Evolutionary conservation across 2,797 vertebrate species (phyloP).

Genomic region (Pyrocephalus nanus): DNA sequence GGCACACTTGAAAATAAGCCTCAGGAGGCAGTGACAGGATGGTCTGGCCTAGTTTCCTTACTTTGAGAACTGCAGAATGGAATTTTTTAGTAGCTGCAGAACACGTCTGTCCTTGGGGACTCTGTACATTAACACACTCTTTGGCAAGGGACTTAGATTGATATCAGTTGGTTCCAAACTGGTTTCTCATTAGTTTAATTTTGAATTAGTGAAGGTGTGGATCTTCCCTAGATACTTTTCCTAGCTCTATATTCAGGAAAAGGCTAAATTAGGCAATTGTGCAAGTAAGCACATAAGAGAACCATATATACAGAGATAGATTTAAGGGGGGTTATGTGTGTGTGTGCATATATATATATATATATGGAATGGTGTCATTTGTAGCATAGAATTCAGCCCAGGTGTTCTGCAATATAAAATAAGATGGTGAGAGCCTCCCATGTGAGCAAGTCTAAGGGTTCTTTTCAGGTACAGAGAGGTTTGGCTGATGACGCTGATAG

Average conservation of each 20-base stretch:
- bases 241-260: neutral
- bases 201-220: neutral
- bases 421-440: neutral
- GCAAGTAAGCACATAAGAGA: neutral
- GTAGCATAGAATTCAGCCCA: neutral
- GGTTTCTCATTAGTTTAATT: neutral
- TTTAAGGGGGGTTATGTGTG: neutral
- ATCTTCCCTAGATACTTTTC: neutral
- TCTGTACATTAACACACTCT: neutral
- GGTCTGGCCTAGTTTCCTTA: slow-evolving; percentile 17
- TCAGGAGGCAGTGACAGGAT: neutral
- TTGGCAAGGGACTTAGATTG: neutral
- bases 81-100: slow-evolving; percentile 30
- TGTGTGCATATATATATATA: neutral
- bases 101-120: neutral
- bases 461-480: neutral
- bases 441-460: neutral
- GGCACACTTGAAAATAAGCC: neutral
- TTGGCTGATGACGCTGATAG: neutral
- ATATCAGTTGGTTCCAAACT: neutral
- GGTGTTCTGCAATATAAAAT: neutral
- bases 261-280: neutral
- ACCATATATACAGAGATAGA: neutral
- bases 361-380: neutral
- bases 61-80: slow-evolving; percentile 27